phyloP scores from a whole-genome alignment of 2,113 vertebrate species.

The Hippocampus guttulatus region DNA sequence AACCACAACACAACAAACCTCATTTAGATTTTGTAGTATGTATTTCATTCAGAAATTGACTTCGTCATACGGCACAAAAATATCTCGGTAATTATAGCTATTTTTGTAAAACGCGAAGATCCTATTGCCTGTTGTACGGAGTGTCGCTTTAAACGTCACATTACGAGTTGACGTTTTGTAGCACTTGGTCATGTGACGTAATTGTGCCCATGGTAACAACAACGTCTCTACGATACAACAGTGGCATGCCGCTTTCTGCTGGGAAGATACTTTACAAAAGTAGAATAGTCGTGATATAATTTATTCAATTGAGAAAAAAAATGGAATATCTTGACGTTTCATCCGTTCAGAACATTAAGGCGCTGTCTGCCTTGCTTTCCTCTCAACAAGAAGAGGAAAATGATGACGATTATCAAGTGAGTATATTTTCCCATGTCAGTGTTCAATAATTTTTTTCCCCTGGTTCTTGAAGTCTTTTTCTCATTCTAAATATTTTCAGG shows the following conservation, averaged over 20 bases:
- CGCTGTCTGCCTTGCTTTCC: slow-evolving; percentile 75
- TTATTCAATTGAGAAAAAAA: neutral
- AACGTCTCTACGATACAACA: neutral
- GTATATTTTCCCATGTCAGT: neutral
- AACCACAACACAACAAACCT: neutral
- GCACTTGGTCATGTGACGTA: slow-evolving; percentile 13
- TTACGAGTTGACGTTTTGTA: neutral
- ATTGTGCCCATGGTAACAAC: slow-evolving; percentile 7
- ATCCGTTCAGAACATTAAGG: slow-evolving; percentile 64
- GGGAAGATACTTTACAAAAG: neutral
- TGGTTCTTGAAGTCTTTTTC: neutral
- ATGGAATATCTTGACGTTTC: slow-evolving; percentile 64
- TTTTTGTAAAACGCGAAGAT: neutral
- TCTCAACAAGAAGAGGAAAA: slow-evolving; percentile 59
- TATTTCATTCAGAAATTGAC: neutral
- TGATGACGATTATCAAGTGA: slow-evolving; percentile 53
- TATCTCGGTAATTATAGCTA: neutral
- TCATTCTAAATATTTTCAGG: slow-evolving; percentile 31
- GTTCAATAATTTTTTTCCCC: neutral
- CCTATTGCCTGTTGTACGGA: neutral
- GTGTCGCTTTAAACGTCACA: neutral
- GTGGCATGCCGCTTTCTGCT: neutral
- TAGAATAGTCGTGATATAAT: neutral
- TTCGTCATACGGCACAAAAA: too few relatives aligned
- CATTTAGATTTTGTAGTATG: neutral